Evolutionary conservation across 2,797 vertebrate genomes (phyloP).

Genomic region (Poeciliopsis presidionis): DNA sequence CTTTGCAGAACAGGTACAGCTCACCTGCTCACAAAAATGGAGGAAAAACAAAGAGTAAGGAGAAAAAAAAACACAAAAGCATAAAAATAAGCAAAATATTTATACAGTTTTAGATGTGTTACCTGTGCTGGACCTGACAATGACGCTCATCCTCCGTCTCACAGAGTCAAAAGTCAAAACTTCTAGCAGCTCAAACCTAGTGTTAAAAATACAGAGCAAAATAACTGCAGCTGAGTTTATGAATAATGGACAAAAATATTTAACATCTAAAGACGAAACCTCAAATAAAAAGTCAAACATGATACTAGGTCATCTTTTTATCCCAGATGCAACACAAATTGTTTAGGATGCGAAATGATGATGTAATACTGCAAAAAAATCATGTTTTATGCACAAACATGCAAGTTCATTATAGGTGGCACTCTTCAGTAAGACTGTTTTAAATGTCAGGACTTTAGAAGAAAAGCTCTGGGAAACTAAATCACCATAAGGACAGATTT

Average conservation of each 20-base stretch:
- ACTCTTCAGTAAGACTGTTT: background rate
- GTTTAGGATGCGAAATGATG: background rate
- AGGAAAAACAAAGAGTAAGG: background rate
- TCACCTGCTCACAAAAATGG: slow-evolving; percentile 80
- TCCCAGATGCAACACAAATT: too few species aligned
- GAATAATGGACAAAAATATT: background rate
- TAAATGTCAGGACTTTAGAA: background rate
- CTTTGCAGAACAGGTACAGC: slow-evolving; percentile 94
- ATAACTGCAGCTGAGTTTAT: background rate
- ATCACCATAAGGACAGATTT: background rate
- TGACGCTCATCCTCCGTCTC: slow-evolving; percentile 95
- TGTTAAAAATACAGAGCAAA: slow-evolving; percentile 9
- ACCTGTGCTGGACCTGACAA: slow-evolving; percentile 89
- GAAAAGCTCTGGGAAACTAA: background rate
- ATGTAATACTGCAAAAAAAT: background rate
- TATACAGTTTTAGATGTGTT: slow-evolving; percentile 22
- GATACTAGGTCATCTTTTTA: background rate
- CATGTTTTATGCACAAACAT: too few species aligned
- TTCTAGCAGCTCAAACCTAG: slow-evolving; percentile 91
- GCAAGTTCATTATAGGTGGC: background rate
- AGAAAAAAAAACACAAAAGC: background rate
- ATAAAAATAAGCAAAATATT: background rate
- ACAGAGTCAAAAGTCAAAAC: slow-evolving; percentile 95
- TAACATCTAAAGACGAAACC: background rate
- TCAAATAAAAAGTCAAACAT: background rate